Evolutionary conservation across 2,888 invertebrate genomes (phyloP).

Genomic region (Notodromas monacha): DNA sequence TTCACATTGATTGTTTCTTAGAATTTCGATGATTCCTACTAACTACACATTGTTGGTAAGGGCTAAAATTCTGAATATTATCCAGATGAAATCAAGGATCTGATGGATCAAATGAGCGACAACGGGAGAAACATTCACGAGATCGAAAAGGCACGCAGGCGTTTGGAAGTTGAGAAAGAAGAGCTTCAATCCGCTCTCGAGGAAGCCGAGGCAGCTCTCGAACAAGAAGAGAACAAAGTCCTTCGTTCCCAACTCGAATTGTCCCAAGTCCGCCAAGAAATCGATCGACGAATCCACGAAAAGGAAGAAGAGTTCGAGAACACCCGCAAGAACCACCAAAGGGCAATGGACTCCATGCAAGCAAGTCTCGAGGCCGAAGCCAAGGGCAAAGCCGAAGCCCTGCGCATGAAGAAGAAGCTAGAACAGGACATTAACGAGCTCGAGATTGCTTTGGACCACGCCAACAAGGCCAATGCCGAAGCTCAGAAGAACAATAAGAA

Average conservation of each 20-base stretch:
- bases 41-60: too few relatives aligned
- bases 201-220: constrained; percentile 93
- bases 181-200: constrained; percentile 95
- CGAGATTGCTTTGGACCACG: constrained; percentile 91
- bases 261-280: constrained; percentile 93
- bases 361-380: constrained; percentile 96
- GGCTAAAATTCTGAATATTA: too few relatives aligned
- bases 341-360: constrained; percentile 98
- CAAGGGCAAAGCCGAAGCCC: constrained; percentile 97
- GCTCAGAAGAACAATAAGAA: constrained; percentile 23
- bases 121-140: constrained; percentile 98
- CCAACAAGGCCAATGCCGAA: constrained; percentile 40
- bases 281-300: constrained; percentile 96
- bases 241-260: constrained; percentile 86
- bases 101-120: constrained; percentile 95
- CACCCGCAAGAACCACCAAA: constrained; percentile 96
- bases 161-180: constrained; percentile 95
- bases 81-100: constrained; percentile 86
- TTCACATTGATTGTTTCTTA: too few relatives aligned
- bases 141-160: constrained; percentile 91
- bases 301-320: constrained; percentile 99
- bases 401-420: constrained; percentile 99
- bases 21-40: too few relatives aligned
- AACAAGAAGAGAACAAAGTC: constrained; percentile 94
- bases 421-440: constrained; percentile 99